phyloP scores from a whole-genome alignment of 2,797 vertebrate genomes.

The Gila robusta region DNA sequence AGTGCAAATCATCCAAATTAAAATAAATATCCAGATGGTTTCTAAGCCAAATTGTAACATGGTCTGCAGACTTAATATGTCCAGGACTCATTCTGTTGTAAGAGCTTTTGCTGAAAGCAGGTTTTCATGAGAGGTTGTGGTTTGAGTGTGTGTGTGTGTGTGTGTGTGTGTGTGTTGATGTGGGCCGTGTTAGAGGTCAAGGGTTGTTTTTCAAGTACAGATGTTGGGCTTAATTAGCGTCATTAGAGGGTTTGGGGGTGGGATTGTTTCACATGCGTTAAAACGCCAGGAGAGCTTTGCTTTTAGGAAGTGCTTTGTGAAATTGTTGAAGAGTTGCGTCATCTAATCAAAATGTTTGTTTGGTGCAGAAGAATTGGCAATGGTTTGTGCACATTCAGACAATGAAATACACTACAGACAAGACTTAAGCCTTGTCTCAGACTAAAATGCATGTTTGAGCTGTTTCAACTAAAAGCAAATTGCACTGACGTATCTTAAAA shows the following conservation, averaged over 20 bases:
- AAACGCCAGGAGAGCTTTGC: slow-evolving; percentile 27
- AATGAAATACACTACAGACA: not conserved
- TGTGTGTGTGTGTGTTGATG: not conserved
- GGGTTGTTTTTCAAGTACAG: slow-evolving; percentile 42
- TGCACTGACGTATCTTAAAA: not conserved
- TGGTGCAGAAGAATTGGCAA: not conserved
- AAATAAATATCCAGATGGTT: not conserved
- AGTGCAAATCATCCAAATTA: not conserved
- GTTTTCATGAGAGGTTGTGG: not conserved
- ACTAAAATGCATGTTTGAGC: not conserved
- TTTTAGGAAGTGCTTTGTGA: slow-evolving; percentile 26
- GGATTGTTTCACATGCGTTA: slow-evolving; percentile 22
- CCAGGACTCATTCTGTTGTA: not conserved
- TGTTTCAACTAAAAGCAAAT: not conserved
- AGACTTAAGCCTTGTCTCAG: not conserved
- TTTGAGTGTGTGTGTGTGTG: slow-evolving; percentile 6
- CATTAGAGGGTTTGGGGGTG: slow-evolving; percentile 22
- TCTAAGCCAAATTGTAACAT: not conserved
- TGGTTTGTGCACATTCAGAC: not conserved
- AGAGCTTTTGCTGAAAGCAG: slow-evolving; percentile 21
- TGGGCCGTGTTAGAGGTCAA: slow-evolving; percentile 14
- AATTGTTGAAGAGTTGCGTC: slow-evolving; percentile 11
- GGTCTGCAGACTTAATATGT: not conserved
- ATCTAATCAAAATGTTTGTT: slow-evolving; percentile 4
- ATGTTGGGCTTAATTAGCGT: slow-evolving; percentile 28